Evolutionary conservation across 1,140 invertebrate species (phyloP).

Genomic region (Muscidifurax raptorellus): DNA sequence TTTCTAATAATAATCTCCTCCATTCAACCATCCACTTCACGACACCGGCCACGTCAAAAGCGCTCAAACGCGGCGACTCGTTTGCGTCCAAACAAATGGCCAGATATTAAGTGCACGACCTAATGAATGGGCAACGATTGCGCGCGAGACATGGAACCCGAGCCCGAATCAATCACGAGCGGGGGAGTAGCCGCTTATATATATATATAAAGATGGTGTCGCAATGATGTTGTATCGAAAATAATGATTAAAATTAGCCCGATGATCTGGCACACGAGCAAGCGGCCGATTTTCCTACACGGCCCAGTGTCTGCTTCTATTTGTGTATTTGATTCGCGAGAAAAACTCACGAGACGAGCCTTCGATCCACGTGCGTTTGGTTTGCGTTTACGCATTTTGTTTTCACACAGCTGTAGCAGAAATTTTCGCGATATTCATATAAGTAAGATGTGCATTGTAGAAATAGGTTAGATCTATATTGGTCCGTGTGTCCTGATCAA

Average conservation of each 20-base stretch:
- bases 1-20: no score
- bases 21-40: no score
- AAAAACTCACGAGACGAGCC: no score
- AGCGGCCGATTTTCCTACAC: slow-evolving; percentile 35
- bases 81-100: slow-evolving; percentile 1
- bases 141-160: neutral
- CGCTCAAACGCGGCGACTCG: neutral
- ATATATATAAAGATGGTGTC: neutral
- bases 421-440: no score
- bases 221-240: neutral
- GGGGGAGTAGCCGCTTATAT: neutral
- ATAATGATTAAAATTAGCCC: slow-evolving; percentile 26
- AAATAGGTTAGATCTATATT: no score
- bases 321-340: neutral
- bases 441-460: no score
- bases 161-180: neutral
- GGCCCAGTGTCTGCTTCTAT: slow-evolving; percentile 4
- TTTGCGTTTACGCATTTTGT: no score
- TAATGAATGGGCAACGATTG: slow-evolving; percentile 17
- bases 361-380: no score
- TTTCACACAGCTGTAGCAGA: no score
- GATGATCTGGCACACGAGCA: slow-evolving; percentile 15
- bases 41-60: no score
- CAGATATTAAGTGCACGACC: neutral
- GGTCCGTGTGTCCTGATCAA: no score